phyloP scores from a whole-genome alignment of 2,888 invertebrate genomes.

The Xestia rhomboidea region DNA sequence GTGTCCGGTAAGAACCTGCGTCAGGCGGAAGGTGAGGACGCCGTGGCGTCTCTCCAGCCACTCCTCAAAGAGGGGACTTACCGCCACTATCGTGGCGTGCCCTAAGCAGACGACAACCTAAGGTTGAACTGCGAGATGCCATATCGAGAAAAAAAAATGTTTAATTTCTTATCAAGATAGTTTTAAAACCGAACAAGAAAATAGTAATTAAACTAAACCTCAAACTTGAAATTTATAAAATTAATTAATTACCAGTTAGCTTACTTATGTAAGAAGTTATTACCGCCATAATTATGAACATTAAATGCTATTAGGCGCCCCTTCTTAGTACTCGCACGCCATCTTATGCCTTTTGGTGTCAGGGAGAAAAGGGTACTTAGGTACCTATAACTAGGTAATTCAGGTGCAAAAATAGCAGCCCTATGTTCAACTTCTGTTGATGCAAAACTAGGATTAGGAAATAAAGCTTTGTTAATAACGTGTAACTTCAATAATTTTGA shows the following conservation, averaged over 20 bases:
- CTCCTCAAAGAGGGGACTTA: too few relatives aligned
- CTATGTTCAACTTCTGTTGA: background rate
- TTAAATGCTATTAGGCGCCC: slow-evolving; percentile 40
- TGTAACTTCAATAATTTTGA: background rate
- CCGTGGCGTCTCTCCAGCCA: too few relatives aligned
- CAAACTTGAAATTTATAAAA: slow-evolving; percentile 12
- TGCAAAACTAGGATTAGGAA: background rate
- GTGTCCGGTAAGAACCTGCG: too few relatives aligned
- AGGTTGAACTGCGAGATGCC: too few relatives aligned
- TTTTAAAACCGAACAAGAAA: background rate
- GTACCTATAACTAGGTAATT: background rate
- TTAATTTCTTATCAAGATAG: background rate
- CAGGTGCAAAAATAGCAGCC: background rate
- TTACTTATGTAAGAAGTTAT: slow-evolving; percentile 5
- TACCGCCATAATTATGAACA: slow-evolving; percentile 19
- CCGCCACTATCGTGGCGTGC: too few relatives aligned
- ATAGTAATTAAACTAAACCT: slow-evolving; percentile 8
- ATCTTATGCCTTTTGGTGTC: background rate
- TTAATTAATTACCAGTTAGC: background rate
- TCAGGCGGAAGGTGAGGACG: too few relatives aligned
- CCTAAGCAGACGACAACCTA: too few relatives aligned
- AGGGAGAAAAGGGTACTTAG: background rate
- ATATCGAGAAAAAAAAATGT: too few relatives aligned
- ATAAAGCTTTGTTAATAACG: background rate
- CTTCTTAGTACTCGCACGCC: slow-evolving; percentile 1